These are phyloP conservation scores for Drosophila parthenogenetica DNA, from an alignment of 2,888 invertebrate species.

Conservation along the genomic window DNA sequence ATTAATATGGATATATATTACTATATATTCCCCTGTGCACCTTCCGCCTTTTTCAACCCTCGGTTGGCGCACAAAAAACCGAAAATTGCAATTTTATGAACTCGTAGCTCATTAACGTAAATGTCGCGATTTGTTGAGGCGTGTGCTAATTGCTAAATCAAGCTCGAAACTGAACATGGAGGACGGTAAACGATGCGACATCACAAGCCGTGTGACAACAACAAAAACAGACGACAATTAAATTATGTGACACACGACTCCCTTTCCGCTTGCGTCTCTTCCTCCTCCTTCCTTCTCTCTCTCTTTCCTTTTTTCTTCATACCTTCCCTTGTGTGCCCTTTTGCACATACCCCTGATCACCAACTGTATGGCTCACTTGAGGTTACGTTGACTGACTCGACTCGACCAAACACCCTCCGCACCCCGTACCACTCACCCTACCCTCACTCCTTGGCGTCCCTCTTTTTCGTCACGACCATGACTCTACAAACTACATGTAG, in stretches of 20 bases:
- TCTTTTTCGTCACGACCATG: not conserved
- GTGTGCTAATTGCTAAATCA: slow-evolving; percentile 74
- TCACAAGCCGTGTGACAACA: slow-evolving; percentile 5
- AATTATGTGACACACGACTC: slow-evolving; percentile 54
- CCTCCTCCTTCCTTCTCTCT: not conserved
- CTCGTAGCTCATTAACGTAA: slow-evolving; percentile 51
- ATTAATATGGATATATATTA: not conserved
- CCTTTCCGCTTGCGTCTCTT: not conserved
- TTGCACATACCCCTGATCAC: not conserved
- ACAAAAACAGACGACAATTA: slow-evolving; percentile 55
- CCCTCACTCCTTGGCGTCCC: no score
- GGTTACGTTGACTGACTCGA: slow-evolving; percentile 30
- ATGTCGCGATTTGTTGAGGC: slow-evolving; percentile 40
- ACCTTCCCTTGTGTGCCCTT: not conserved
- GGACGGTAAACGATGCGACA: slow-evolving; percentile 5
- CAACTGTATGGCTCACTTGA: slow-evolving; percentile 15
- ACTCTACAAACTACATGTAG: slow-evolving; percentile 20
- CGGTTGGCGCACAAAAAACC: slow-evolving; percentile 4
- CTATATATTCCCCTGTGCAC: no score
- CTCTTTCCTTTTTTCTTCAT: no score
- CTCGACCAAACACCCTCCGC: not conserved
- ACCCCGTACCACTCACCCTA: not conserved
- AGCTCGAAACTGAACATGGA: slow-evolving; percentile 48
- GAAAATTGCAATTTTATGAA: slow-evolving; percentile 66
- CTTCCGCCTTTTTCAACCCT: slow-evolving; percentile 12